Conservation (phyloP, 2,797 vertebrate genomes). For the Glyptemys insculpta region DNA sequence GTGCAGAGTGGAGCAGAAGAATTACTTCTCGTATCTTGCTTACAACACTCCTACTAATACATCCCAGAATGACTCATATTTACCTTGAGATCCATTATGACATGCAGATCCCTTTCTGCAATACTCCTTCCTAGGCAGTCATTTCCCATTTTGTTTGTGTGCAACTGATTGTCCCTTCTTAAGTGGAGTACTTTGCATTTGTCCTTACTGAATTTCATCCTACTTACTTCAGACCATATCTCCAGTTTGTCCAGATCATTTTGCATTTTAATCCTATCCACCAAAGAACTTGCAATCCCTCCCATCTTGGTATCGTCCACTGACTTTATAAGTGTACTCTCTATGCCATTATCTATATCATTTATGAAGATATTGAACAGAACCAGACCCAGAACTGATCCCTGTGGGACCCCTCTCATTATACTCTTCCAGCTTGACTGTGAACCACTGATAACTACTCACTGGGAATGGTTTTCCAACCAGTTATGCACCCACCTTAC, state of each 20-base stretch:
- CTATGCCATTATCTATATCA: neutral
- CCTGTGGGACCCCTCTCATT: neutral
- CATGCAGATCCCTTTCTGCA: neutral
- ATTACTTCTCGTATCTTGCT: neutral
- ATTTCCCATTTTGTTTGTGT: neutral
- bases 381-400: neutral
- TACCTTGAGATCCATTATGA: neutral
- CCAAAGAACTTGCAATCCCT: neutral
- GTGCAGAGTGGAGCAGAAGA: neutral
- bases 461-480: neutral
- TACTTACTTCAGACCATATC: neutral
- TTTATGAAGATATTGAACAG: neutral
- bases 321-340: neutral
- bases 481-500: neutral
- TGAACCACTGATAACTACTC: neutral
- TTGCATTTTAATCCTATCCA: neutral
- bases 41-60: neutral
- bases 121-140: neutral
- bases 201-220: neutral
- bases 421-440: neutral
- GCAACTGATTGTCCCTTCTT: neutral
- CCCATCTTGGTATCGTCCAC: neutral
- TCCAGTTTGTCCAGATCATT: neutral
- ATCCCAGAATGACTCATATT: neutral
- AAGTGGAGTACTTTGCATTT: neutral